These are phyloP conservation scores for Lepidothrix coronata DNA, from an alignment of 2,113 vertebrate genomes.

Conservation along the genomic window DNA sequence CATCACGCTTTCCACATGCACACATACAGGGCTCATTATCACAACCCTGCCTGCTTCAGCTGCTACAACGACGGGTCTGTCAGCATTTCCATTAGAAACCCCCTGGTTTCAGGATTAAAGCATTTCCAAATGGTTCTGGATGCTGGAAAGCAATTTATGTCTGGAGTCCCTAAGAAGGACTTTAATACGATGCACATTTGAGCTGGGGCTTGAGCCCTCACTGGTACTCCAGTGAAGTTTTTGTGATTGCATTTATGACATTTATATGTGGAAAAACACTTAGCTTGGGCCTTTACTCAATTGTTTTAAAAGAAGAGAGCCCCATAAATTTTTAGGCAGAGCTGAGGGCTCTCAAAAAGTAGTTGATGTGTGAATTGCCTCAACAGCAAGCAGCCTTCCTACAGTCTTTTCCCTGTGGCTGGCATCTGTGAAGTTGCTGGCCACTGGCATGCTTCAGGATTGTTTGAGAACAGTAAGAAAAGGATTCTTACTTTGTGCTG, in stretches of 20 bases:
- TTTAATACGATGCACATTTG: conserved; percentile 28
- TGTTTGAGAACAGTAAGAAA: neutral
- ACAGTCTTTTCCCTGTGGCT: accelerated
- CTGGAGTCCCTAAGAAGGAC: conserved; percentile 37
- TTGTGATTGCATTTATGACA: conserved; percentile 58
- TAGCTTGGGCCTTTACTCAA: conserved; percentile 63
- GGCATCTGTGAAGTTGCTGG: neutral
- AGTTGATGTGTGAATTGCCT: conserved; percentile 28
- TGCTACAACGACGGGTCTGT: conserved; percentile 34
- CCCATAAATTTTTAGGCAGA: conserved; percentile 39
- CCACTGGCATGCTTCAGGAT: neutral
- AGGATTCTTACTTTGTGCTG: neutral
- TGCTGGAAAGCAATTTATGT: conserved; percentile 51
- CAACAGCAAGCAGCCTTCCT: neutral
- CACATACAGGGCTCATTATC: conserved; percentile 53
- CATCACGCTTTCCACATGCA: conserved; percentile 50
- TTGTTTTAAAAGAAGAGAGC: conserved; percentile 38
- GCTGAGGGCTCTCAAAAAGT: neutral
- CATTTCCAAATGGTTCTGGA: conserved; percentile 66
- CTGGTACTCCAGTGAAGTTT: conserved; percentile 28
- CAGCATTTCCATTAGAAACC: conserved; percentile 36
- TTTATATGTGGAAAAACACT: conserved; percentile 70
- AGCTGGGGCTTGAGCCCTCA: conserved; percentile 10
- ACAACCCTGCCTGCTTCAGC: neutral
- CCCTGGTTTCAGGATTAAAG: conserved; percentile 51